Percentiles rank a stretch among this genome's conserved stretches.
These are phyloP conservation scores for Vanessa atalanta DNA, from an alignment of 1,140 invertebrate species.

Conservation along the genomic window DNA sequence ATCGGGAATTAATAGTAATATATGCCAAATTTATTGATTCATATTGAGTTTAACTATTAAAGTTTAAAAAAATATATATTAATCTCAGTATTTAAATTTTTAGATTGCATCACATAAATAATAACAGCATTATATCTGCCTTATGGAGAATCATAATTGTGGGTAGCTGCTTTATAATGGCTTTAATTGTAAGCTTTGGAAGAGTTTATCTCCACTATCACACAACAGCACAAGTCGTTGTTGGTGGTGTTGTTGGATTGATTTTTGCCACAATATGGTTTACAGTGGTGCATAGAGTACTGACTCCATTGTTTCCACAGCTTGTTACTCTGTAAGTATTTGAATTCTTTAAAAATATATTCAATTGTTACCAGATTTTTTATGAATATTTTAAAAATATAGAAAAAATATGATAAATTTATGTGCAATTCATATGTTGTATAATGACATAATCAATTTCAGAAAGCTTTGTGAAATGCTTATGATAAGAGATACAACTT, in stretches of 20 bases:
- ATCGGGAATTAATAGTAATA: background rate
- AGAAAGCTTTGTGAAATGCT: constrained; percentile 94
- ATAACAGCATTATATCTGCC: constrained; percentile 87
- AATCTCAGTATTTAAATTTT: constrained; percentile 33
- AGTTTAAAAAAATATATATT: background rate
- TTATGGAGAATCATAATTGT: constrained; percentile 87
- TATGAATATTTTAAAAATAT: too few relatives aligned
- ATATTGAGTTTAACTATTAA: background rate
- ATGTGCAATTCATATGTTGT: too few relatives aligned
- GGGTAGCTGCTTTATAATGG: constrained; percentile 82
- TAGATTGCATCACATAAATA: constrained; percentile 91
- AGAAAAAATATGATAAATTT: too few relatives aligned
- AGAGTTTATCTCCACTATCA: constrained; percentile 94
- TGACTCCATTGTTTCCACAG: constrained; percentile 93
- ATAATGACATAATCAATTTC: constrained; percentile 32
- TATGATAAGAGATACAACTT: constrained; percentile 92
- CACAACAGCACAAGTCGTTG: constrained; percentile 90
- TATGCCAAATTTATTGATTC: too few relatives aligned
- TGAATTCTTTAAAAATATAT: too few relatives aligned
- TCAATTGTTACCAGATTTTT: too few relatives aligned
- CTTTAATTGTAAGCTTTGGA: constrained; percentile 85
- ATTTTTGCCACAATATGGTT: constrained; percentile 89
- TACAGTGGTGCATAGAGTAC: constrained; percentile 87
- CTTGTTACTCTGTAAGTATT: constrained; percentile 91
- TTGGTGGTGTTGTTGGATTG: constrained; percentile 87